A percentile compares a stretch with the other conserved stretches of the same genome.
These are phyloP conservation scores for Noctua pronuba DNA, from an alignment of 2,888 invertebrate species.

Conservation along the genomic window DNA sequence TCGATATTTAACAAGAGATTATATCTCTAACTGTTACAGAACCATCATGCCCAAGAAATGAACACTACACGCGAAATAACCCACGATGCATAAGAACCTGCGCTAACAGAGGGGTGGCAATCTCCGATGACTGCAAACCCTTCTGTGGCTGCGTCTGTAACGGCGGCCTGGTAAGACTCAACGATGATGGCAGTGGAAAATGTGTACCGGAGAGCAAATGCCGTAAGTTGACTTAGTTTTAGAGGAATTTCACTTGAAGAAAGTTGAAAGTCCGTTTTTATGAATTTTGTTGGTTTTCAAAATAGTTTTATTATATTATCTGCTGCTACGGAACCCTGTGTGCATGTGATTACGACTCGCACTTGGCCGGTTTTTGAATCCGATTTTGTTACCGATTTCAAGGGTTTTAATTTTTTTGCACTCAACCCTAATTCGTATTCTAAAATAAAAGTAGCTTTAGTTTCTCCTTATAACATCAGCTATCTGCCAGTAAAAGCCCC, in stretches of 20 bases:
- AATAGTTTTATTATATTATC: too few relatives aligned
- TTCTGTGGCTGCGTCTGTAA: slow-evolving; percentile 59
- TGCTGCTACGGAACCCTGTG: too few relatives aligned
- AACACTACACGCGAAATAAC: slow-evolving; percentile 48
- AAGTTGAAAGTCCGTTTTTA: too few relatives aligned
- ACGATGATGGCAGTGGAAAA: slow-evolving; percentile 57
- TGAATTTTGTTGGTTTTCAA: too few relatives aligned
- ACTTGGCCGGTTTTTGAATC: too few relatives aligned
- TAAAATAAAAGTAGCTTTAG: too few relatives aligned
- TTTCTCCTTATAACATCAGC: too few relatives aligned
- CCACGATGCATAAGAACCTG: slow-evolving; percentile 54
- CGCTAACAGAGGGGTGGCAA: slow-evolving; percentile 29
- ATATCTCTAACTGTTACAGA: slow-evolving; percentile 19
- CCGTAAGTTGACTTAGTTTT: slow-evolving; percentile 46
- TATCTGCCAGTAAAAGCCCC: too few relatives aligned
- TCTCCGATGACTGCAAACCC: slow-evolving; percentile 25
- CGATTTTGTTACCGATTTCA: too few relatives aligned
- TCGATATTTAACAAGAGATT: neutral
- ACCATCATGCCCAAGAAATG: slow-evolving; percentile 15
- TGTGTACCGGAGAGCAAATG: slow-evolving; percentile 56
- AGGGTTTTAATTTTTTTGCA: too few relatives aligned
- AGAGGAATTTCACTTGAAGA: neutral
- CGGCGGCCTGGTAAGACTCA: slow-evolving; percentile 31
- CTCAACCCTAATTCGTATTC: too few relatives aligned
- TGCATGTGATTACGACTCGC: too few relatives aligned